Base-by-base conservation (phyloP, 37 sponge, comb jelly and placozoan genomes). In the Cliona cf. orientalis region DNA sequence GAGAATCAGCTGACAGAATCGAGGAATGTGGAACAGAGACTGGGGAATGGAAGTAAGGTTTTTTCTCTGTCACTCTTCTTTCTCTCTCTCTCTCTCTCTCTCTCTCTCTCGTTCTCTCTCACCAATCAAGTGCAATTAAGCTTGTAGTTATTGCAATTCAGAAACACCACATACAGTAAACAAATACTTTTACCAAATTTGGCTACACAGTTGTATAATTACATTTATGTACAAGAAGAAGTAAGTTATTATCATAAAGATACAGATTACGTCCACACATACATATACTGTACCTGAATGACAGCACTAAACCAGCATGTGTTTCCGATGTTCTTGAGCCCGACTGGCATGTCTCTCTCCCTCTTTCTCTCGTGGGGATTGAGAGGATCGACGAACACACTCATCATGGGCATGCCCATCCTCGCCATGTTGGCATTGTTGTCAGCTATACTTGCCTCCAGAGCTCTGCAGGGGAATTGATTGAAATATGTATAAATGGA, bases 261-360 rank as follows among this genome's bases (percentile, higher is more conserved):
- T n/a, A n/a, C n/a, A n/a, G n/a, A n/a, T n/a, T n/a, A n/a, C n/a
- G n/a, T n/a, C n/a, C n/a, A n/a, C n/a, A n/a, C n/a, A n/a, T n/a
- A n/a, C n/a, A n/a, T n/a, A n/a, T n/a, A n/a, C n/a, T 71, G 26
- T 21, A 91, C 93, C 93, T 92, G 93, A 49, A 92, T 85, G 19
- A 89, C 93, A 5, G 88, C 86, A 71, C 76, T 84, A 67, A 92
- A 92, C 93, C 93, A 92, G 73, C 93, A 92, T 17, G 90, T 89
- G 65, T 92, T 92, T 43, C 93, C 93, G 21, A 92, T 72, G 80
- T 92, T 92, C 78, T 92, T 92, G 34, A 92, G 72, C 5, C 93
- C 93, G 1, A 92, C 90, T 4, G 90, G 86, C 26, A 66, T 70
- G 7, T 59, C 25, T 26, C 81, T 86, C 49, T 40, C 32, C 33